phyloP scores from a whole-genome alignment of 2,797 vertebrate species.

The Gallirallus australis region DNA sequence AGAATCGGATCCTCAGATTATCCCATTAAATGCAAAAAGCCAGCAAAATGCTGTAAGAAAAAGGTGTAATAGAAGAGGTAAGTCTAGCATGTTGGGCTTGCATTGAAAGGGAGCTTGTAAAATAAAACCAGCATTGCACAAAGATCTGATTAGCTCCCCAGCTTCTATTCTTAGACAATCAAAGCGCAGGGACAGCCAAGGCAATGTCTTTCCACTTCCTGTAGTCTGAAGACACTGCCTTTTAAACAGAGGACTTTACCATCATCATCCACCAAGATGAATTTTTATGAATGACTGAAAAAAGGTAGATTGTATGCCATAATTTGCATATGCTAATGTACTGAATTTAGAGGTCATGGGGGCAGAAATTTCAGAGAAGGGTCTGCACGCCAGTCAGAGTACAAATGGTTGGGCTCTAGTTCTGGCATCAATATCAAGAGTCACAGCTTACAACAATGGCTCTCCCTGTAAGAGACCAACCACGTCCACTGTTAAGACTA shows the following conservation, averaged over 20 bases:
- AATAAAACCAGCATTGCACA: conserved; percentile 20
- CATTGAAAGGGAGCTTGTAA: conserved; percentile 32
- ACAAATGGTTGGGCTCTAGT: not conserved
- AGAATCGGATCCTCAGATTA: not conserved
- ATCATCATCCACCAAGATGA: not conserved
- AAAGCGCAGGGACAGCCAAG: not conserved
- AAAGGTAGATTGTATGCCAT: not conserved
- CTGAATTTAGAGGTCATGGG: not conserved
- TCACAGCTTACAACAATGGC: not conserved
- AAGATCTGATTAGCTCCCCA: conserved; percentile 11
- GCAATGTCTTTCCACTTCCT: not conserved
- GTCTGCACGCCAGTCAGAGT: not conserved
- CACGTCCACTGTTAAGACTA: too few relatives aligned
- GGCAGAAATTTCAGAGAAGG: not conserved
- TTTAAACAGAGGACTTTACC: not conserved
- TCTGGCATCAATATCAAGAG: not conserved
- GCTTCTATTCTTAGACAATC: not conserved
- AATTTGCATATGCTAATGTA: not conserved
- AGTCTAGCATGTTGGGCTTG: not conserved
- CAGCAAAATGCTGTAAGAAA: not conserved
- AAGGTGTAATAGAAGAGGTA: not conserved
- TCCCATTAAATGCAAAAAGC: not conserved
- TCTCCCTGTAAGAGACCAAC: not conserved
- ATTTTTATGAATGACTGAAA: not conserved
- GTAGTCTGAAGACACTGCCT: not conserved